These are phyloP conservation scores for Drusus annulatus DNA, from an alignment of 1,140 invertebrate genomes.

Conservation along the genomic window DNA sequence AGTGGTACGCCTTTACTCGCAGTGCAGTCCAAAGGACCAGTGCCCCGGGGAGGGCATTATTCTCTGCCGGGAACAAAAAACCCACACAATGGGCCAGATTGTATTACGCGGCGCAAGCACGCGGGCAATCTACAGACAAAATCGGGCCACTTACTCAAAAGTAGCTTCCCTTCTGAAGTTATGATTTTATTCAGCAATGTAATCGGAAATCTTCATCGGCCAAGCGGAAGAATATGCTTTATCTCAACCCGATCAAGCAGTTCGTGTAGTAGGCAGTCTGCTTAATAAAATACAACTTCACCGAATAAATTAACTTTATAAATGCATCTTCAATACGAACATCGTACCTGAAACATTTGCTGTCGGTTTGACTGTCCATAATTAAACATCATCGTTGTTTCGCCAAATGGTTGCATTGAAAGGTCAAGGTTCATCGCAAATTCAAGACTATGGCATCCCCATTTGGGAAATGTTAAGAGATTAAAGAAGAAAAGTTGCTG, in stretches of 20 bases:
- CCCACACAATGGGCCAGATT: conserved; percentile 18
- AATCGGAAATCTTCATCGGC: neutral
- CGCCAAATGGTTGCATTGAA: too few relatives aligned
- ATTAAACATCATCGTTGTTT: too few relatives aligned
- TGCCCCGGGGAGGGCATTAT: conserved; percentile 31
- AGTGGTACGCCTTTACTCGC: neutral
- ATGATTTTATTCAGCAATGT: neutral
- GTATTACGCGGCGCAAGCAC: neutral
- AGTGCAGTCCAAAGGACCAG: conserved; percentile 4
- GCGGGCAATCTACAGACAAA: neutral
- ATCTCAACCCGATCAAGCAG: neutral
- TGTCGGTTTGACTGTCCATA: too few relatives aligned
- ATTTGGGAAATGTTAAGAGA: too few relatives aligned
- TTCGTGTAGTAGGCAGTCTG: neutral
- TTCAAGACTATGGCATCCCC: too few relatives aligned
- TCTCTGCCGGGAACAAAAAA: conserved; percentile 31
- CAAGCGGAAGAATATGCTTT: conserved; percentile 1
- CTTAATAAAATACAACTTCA: too few relatives aligned
- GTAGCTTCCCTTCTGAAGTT: neutral
- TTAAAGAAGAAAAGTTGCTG: too few relatives aligned
- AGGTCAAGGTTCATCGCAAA: too few relatives aligned
- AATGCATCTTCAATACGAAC: too few relatives aligned
- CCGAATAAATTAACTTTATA: too few relatives aligned
- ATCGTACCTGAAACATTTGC: too few relatives aligned
- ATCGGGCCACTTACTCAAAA: conserved; percentile 14